These are phyloP conservation scores for Noctua janthe DNA, from an alignment of 2,888 invertebrate genomes.

Conservation along the genomic window DNA sequence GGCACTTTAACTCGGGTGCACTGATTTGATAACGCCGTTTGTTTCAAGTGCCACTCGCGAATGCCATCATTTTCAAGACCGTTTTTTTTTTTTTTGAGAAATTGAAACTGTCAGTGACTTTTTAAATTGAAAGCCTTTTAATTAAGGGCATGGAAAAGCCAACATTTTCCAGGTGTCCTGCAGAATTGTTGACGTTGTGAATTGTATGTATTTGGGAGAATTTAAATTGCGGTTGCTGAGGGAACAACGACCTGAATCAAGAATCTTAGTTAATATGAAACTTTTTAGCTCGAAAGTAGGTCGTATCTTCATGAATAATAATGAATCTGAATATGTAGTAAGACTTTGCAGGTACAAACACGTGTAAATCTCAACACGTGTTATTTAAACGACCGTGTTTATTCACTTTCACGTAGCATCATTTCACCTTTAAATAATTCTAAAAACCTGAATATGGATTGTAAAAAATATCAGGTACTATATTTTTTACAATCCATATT, in stretches of 20 bases:
- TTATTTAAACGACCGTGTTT: background rate
- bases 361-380: background rate
- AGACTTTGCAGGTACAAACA: background rate
- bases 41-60: slow-evolving; percentile 85
- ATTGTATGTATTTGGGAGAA: background rate
- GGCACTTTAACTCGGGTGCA: slow-evolving; percentile 89
- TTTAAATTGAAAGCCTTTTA: slow-evolving; percentile 73
- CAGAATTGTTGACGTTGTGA: background rate
- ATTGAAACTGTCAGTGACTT: slow-evolving; percentile 69
- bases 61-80: slow-evolving; percentile 80
- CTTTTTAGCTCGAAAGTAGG: background rate
- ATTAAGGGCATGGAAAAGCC: slow-evolving; percentile 70
- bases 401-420: background rate
- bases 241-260: background rate
- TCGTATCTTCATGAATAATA: background rate
- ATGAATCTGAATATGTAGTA: background rate
- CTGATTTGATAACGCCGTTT: slow-evolving; percentile 90
- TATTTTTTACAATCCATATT: too few relatives aligned
- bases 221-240: background rate
- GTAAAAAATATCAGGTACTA: background rate
- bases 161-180: background rate
- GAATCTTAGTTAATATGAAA: too few relatives aligned
- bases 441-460: background rate
- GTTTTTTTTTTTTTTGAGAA: slow-evolving; percentile 72
- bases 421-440: background rate